phyloP scores from a whole-genome alignment of 2,113 vertebrate species.

The Scartelaos histophorus region DNA sequence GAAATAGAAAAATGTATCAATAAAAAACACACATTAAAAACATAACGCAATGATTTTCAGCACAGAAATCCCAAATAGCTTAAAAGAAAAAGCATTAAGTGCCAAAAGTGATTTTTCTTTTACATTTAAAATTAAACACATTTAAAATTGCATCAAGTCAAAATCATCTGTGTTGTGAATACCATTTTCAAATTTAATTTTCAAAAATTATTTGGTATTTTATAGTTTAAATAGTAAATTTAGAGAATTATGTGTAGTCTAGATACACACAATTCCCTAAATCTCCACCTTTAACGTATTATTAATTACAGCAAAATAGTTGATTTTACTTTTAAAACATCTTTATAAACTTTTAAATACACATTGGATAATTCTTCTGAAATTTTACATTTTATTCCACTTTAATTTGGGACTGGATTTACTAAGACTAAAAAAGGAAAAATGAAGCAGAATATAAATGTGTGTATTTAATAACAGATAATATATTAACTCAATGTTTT shows the following conservation, averaged over 20 bases:
- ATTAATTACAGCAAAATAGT: too few relatives aligned
- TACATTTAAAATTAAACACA: not conserved
- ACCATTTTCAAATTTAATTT: too few relatives aligned
- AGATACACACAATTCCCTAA: too few relatives aligned
- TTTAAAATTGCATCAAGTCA: not conserved
- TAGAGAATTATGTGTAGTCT: too few relatives aligned
- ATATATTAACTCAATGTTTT: constrained; percentile 5
- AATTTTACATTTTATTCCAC: not conserved
- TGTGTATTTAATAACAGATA: constrained; percentile 5
- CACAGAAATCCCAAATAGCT: not conserved
- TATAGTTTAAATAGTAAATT: too few relatives aligned
- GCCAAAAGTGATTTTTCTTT: not conserved
- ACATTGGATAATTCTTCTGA: not conserved
- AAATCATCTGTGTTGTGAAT: too few relatives aligned
- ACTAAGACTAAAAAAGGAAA: not conserved
- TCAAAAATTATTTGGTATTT: too few relatives aligned
- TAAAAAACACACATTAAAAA: not conserved
- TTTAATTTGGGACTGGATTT: not conserved
- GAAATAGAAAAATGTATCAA: not conserved
- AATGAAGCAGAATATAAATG: not conserved
- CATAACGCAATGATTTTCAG: not conserved
- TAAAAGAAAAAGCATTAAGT: not conserved
- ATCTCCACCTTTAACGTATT: too few relatives aligned
- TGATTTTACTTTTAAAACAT: not conserved
- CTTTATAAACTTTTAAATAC: not conserved